Conservation (phyloP, 2,888 invertebrate species). For the Schizaphis graminum region DNA sequence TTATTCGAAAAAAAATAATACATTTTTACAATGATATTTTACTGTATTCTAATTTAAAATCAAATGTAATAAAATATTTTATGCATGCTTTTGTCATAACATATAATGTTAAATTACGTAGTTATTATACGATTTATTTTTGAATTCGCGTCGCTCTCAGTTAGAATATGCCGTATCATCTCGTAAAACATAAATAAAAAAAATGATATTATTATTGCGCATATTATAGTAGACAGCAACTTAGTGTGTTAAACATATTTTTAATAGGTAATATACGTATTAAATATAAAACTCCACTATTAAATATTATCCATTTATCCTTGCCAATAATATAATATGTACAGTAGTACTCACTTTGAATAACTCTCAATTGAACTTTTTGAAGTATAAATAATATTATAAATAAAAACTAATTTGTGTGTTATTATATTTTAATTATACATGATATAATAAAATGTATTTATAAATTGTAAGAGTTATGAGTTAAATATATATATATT, state of each 20-base stretch:
- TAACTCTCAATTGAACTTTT: too few relatives aligned
- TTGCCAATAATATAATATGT: neutral
- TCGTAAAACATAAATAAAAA: neutral
- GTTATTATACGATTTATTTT: neutral
- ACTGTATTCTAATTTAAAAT: slow-evolving; percentile 24
- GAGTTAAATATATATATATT: too few relatives aligned
- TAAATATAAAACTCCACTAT: neutral
- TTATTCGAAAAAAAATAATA: neutral
- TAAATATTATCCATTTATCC: neutral
- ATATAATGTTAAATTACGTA: neutral
- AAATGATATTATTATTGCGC: neutral
- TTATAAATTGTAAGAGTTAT: too few relatives aligned
- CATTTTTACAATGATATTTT: neutral
- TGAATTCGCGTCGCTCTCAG: neutral
- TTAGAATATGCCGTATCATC: neutral
- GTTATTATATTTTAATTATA: too few relatives aligned
- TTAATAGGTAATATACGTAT: neutral
- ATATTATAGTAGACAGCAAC: neutral
- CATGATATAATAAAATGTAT: too few relatives aligned
- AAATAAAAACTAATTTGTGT: too few relatives aligned
- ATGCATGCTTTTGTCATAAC: neutral
- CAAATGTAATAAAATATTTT: slow-evolving; percentile 25
- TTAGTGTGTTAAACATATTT: neutral
- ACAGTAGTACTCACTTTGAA: too few relatives aligned
- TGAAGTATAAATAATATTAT: too few relatives aligned